Percentiles rank a stretch among this genome's conserved stretches.
Conservation (phyloP, 2,888 invertebrate genomes). For the Achlya flavicornis region DNA sequence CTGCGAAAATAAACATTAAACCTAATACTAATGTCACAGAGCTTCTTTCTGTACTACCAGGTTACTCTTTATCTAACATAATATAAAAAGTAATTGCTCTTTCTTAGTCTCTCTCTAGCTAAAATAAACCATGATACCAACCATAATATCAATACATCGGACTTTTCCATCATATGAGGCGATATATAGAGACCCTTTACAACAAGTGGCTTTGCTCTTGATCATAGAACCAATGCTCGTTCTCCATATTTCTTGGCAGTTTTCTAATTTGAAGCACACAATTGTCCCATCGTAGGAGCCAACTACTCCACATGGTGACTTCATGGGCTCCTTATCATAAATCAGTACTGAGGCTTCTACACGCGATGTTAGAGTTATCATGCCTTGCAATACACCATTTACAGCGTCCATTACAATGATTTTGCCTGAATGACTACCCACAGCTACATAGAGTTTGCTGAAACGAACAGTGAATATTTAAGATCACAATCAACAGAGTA, state of each 20-base stretch:
- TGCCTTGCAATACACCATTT: slow-evolving; percentile 78
- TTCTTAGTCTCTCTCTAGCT: background rate
- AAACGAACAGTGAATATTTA: slow-evolving; percentile 36
- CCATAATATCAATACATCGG: slow-evolving; percentile 83
- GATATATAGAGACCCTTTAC: slow-evolving; percentile 79
- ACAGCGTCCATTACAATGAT: slow-evolving; percentile 84
- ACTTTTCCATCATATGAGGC: slow-evolving; percentile 89
- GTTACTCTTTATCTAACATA: no score
- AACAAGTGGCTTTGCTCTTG: slow-evolving; percentile 82
- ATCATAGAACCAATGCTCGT: slow-evolving; percentile 85
- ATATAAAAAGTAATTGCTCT: no score
- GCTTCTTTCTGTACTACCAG: no score
- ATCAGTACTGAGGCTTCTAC: slow-evolving; percentile 88
- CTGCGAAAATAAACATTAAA: no score
- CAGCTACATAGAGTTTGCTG: slow-evolving; percentile 69
- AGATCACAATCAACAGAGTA: background rate
- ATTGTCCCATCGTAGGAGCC: slow-evolving; percentile 91
- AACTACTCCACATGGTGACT: slow-evolving; percentile 81
- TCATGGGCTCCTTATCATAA: slow-evolving; percentile 41
- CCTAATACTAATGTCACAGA: no score
- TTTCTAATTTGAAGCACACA: slow-evolving; percentile 85
- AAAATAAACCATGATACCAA: slow-evolving; percentile 50
- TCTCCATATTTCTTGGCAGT: slow-evolving; percentile 85
- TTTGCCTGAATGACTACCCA: slow-evolving; percentile 87
- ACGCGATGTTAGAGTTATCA: slow-evolving; percentile 85